Evolutionary conservation across 2,888 invertebrate species (phyloP).

Genomic region (Exocentrus adspersus): DNA sequence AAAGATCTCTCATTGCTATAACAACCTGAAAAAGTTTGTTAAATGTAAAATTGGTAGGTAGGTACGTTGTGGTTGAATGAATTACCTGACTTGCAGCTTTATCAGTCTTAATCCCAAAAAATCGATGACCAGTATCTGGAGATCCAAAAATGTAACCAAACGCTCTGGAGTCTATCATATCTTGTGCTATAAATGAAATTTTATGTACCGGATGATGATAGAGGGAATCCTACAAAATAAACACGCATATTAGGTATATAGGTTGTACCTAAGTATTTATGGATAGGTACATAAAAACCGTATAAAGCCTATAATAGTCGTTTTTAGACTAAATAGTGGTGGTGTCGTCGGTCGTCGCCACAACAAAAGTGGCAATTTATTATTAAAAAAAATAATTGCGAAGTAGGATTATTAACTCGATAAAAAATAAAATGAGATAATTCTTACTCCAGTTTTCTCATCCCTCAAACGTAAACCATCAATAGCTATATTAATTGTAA

Average conservation of each 20-base stretch:
- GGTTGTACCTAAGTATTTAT: too few relatives aligned
- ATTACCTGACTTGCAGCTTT: slow-evolving; percentile 93
- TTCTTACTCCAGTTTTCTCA: slow-evolving; percentile 88
- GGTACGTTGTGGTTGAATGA: too few relatives aligned
- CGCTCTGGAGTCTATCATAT: slow-evolving; percentile 95
- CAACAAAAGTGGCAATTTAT: too few relatives aligned
- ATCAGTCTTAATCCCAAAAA: slow-evolving; percentile 99
- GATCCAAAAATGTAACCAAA: slow-evolving; percentile 99
- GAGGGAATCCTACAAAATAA: slow-evolving; percentile 81
- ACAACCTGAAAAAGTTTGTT: slow-evolving; percentile 76
- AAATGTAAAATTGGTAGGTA: too few relatives aligned
- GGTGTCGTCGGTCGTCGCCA: too few relatives aligned
- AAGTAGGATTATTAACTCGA: too few relatives aligned
- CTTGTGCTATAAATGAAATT: slow-evolving; percentile 98
- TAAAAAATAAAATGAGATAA: too few relatives aligned
- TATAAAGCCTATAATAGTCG: too few relatives aligned
- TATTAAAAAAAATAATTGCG: too few relatives aligned
- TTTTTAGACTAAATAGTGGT: too few relatives aligned
- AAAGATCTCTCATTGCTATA: slow-evolving; percentile 95
- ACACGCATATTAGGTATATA: too few relatives aligned
- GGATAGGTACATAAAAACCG: too few relatives aligned
- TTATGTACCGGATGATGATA: slow-evolving; percentile 98
- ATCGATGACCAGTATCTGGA: slow-evolving; percentile 94
- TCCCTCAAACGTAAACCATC: slow-evolving; percentile 94
- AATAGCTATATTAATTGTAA: slow-evolving; percentile 94